A percentile compares a stretch with the other conserved stretches of the same genome.
These are phyloP conservation scores for Tetrapedia diversipes DNA, from an alignment of 2,888 invertebrate species.

Conservation along the genomic window DNA sequence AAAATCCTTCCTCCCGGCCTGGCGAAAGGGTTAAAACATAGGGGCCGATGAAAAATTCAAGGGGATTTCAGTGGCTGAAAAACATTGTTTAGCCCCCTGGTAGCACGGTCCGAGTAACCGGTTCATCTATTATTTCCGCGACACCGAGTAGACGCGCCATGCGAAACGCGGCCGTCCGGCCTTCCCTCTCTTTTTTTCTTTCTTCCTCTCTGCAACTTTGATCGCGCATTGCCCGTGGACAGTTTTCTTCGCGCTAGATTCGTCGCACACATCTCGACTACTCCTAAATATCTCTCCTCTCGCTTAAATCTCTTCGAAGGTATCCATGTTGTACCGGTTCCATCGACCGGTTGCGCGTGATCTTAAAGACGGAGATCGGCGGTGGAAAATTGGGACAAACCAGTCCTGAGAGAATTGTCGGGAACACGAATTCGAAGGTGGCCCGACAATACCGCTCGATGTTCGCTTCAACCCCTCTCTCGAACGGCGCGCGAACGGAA, in stretches of 20 bases:
- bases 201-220: slow-evolving; percentile 41
- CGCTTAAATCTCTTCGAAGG: background rate
- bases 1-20: slow-evolving; percentile 53
- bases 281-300: no score
- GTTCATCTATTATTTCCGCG: slow-evolving; percentile 78
- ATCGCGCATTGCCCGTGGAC: slow-evolving; percentile 31
- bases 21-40: slow-evolving; percentile 78
- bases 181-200: slow-evolving; percentile 19
- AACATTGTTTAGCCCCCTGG: slow-evolving; percentile 76
- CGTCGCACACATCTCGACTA: background rate
- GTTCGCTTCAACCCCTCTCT: slow-evolving; percentile 15
- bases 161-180: slow-evolving; percentile 61
- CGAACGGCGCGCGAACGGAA: slow-evolving; percentile 22
- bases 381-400: slow-evolving; percentile 12
- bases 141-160: slow-evolving; percentile 72
- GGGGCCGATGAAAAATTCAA: slow-evolving; percentile 77
- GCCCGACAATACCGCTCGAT: slow-evolving; percentile 35
- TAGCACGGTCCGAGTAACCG: slow-evolving; percentile 71
- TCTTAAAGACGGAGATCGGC: background rate
- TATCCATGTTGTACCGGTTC: no score
- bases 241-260: slow-evolving; percentile 8
- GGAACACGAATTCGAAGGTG: slow-evolving; percentile 37
- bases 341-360: background rate
- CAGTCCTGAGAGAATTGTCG: background rate
- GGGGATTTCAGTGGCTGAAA: slow-evolving; percentile 77